These are phyloP conservation scores for Pantherophis guttatus DNA, from an alignment of 2,113 vertebrate species.

Conservation along the genomic window DNA sequence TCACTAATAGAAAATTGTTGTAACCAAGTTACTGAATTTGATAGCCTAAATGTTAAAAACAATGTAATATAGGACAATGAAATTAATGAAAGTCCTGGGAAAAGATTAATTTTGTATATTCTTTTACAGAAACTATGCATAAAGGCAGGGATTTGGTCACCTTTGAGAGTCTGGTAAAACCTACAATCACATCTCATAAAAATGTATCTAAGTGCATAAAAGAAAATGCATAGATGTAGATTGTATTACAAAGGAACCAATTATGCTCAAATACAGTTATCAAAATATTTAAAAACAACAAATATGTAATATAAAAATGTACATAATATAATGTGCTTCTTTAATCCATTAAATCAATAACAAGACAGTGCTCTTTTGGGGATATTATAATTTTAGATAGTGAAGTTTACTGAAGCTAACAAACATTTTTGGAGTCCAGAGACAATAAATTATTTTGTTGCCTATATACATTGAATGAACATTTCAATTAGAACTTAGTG, in stretches of 20 bases:
- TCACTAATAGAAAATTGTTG: conserved; percentile 17
- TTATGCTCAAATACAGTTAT: neutral
- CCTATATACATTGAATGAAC: neutral
- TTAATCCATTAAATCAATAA: neutral
- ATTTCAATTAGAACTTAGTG: neutral
- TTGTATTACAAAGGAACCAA: neutral
- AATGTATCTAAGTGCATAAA: neutral
- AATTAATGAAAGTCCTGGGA: neutral
- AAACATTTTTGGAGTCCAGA: neutral
- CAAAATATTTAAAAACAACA: neutral
- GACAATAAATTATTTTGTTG: neutral
- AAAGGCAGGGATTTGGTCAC: neutral
- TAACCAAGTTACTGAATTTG: neutral
- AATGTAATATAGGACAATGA: neutral
- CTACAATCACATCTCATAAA: neutral
- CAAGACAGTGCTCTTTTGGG: neutral
- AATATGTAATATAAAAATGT: neutral
- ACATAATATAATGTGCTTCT: neutral
- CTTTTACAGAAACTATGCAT: neutral
- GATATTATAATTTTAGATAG: neutral
- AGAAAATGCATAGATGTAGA: neutral
- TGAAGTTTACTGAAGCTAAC: neutral
- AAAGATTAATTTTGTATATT: neutral
- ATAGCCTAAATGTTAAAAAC: neutral
- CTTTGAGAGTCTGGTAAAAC: neutral